A percentile compares a stretch with the other conserved stretches of the same genome.
Evolutionary conservation across 2,888 invertebrate genomes (phyloP).

Genomic region (Dynastes grantii): DNA sequence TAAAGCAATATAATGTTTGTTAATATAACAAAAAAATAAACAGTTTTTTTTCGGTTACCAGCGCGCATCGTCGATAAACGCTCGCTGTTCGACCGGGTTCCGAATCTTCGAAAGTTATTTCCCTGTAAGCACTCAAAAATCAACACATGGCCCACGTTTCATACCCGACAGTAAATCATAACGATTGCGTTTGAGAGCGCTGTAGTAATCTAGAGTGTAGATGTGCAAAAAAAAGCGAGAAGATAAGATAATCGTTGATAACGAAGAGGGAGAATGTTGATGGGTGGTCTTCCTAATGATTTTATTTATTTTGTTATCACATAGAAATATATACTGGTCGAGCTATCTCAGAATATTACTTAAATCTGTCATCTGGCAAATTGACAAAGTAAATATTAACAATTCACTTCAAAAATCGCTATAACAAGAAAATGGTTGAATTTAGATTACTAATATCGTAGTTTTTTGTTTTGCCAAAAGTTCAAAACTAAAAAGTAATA

Average conservation of each 20-base stretch:
- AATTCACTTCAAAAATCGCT: too few relatives aligned
- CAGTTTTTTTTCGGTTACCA: neutral
- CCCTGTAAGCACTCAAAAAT: neutral
- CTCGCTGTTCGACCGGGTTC: neutral
- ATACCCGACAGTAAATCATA: neutral
- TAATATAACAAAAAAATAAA: slow-evolving; percentile 10
- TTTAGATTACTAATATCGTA: too few relatives aligned
- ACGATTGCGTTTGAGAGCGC: neutral
- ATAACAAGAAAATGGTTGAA: too few relatives aligned
- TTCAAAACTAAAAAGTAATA: too few relatives aligned
- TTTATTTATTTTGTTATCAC: too few relatives aligned
- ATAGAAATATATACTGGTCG: too few relatives aligned
- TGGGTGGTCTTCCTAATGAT: neutral
- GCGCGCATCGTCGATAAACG: too few relatives aligned
- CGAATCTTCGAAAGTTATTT: neutral
- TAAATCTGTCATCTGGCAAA: too few relatives aligned
- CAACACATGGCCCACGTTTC: slow-evolving; percentile 22
- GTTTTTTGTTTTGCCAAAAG: too few relatives aligned
- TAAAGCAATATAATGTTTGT: too few relatives aligned
- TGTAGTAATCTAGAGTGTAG: neutral
- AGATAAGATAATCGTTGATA: neutral
- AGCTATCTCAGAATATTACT: too few relatives aligned
- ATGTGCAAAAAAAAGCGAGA: neutral
- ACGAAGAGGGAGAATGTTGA: neutral
- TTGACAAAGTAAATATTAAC: too few relatives aligned